A percentile compares a stretch with the other conserved stretches of the same genome.
phyloP scores from a whole-genome alignment of 1,140 invertebrate species.

The Triops longicaudatus region DNA sequence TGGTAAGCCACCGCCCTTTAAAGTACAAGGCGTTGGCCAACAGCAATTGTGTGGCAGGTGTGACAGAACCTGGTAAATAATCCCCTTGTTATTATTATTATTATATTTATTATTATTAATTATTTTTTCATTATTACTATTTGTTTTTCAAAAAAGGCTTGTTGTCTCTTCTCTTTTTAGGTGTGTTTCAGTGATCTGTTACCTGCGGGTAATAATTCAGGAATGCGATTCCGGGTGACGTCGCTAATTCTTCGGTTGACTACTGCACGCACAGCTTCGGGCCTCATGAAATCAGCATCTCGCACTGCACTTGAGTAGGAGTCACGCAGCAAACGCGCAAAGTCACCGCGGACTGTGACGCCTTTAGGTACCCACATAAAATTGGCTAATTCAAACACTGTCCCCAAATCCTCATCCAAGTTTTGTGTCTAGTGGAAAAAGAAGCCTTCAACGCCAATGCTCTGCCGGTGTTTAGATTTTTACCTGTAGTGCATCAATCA shows the following conservation, averaged over 20 bases:
- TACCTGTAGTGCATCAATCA: slow-evolving; percentile 24
- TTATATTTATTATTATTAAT: not conserved
- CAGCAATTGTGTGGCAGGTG: slow-evolving; percentile 22
- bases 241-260: slow-evolving; percentile 25
- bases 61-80: slow-evolving; percentile 21
- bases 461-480: not conserved
- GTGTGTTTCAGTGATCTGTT: not conserved
- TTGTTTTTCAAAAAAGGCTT: too few relatives aligned
- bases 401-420: not conserved
- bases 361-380: slow-evolving; percentile 26
- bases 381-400: slow-evolving; percentile 20
- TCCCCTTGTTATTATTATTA: not conserved
- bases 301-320: slow-evolving; percentile 18
- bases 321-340: slow-evolving; percentile 20
- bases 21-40: slow-evolving; percentile 29
- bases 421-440: not conserved
- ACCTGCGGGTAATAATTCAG: slow-evolving; percentile 25
- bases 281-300: slow-evolving; percentile 23
- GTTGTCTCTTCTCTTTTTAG: too few relatives aligned
- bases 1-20: slow-evolving; percentile 26
- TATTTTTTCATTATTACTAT: not conserved
- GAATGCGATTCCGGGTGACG: slow-evolving; percentile 17
- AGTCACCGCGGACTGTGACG: slow-evolving; percentile 19
- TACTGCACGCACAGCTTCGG: slow-evolving; percentile 24
- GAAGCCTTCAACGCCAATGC: not conserved